These are phyloP conservation scores for Brachyhypopomus occidentalis DNA, from an alignment of 2,113 vertebrate genomes.

Conservation along the genomic window DNA sequence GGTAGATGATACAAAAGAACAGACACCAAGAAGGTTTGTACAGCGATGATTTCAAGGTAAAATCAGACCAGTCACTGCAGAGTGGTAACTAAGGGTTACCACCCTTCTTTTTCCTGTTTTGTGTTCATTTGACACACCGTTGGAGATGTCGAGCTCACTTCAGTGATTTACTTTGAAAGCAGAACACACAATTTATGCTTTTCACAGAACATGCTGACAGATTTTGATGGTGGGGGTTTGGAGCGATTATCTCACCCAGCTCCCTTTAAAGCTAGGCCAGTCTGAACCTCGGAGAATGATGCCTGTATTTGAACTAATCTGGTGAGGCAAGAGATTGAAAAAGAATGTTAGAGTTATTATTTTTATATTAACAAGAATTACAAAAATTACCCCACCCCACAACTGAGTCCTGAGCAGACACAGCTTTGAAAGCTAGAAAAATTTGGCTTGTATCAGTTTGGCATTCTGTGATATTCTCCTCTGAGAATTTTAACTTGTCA, in stretches of 20 bases:
- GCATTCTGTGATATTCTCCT: neutral
- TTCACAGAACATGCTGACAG: neutral
- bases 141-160: neutral
- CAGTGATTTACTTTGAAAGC: conserved; percentile 20
- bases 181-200: conserved; percentile 15
- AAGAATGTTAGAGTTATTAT: no score
- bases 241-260: neutral
- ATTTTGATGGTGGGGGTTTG: neutral
- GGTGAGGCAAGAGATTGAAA: neutral
- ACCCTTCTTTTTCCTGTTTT: neutral
- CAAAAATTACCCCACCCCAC: no score
- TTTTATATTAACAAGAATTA: no score
- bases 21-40: neutral
- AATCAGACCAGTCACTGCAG: neutral
- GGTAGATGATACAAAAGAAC: neutral
- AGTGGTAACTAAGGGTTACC: neutral
- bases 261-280: neutral
- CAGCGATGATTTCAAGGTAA: neutral
- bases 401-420: neutral
- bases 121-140: neutral
- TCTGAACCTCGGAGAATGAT: neutral
- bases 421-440: neutral
- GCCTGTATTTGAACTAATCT: neutral
- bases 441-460: neutral
- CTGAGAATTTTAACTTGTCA: conserved; percentile 28